phyloP scores from a whole-genome alignment of 2,113 vertebrate species.

The Calonectris borealis region DNA sequence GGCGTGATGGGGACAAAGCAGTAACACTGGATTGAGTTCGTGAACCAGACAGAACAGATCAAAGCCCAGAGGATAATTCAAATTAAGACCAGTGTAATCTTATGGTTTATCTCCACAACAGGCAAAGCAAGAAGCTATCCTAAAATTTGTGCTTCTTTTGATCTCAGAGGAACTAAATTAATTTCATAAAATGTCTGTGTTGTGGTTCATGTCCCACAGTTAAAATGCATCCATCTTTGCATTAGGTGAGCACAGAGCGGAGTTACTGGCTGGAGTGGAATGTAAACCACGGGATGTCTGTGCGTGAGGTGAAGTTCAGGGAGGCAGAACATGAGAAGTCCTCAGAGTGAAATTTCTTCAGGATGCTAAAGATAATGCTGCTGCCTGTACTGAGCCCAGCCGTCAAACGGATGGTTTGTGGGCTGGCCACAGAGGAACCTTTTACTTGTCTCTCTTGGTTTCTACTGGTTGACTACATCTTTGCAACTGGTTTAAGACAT shows the following conservation, averaged over 20 bases:
- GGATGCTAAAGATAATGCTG: neutral
- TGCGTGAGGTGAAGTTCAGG: neutral
- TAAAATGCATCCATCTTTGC: neutral
- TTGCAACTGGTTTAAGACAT: neutral
- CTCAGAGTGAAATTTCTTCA: neutral
- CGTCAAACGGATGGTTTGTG: fast-evolving
- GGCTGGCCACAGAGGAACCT: neutral
- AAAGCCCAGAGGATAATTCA: neutral
- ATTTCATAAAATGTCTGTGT: neutral
- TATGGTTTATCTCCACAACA: conserved; percentile 7
- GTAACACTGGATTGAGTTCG: neutral
- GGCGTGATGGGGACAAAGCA: neutral
- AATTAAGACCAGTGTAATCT: neutral
- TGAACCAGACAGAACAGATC: conserved; percentile 14
- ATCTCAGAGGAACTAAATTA: conserved; percentile 3
- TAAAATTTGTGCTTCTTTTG: conserved; percentile 31
- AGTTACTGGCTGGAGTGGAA: neutral
- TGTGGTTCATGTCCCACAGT: neutral
- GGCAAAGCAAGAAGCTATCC: neutral
- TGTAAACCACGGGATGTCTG: neutral
- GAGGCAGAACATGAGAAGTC: neutral
- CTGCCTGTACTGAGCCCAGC: neutral
- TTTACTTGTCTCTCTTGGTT: neutral
- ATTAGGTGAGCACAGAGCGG: neutral
- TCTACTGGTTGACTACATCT: neutral